Percentiles rank a stretch among this genome's conserved stretches.
phyloP scores from a whole-genome alignment of 2,113 vertebrate genomes.

The Antechinus flavipes region DNA sequence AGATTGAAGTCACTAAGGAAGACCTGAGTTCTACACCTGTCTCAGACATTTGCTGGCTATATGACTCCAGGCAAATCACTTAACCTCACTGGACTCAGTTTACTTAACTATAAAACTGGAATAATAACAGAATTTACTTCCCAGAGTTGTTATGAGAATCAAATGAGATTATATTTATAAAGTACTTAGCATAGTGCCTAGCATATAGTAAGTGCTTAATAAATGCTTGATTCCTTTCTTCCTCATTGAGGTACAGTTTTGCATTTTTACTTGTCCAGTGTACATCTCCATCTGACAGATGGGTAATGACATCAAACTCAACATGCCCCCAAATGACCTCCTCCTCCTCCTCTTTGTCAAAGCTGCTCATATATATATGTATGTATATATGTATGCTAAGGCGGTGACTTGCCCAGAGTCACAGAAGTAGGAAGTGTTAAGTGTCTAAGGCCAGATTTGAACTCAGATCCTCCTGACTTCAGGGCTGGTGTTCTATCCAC shows the following conservation, averaged over 20 bases:
- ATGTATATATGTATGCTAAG: too few relatives aligned
- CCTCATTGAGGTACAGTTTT: background rate
- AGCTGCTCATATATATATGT: background rate
- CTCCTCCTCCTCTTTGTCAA: background rate
- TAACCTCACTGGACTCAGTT: background rate
- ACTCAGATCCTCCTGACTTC: too few relatives aligned
- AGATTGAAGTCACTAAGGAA: background rate
- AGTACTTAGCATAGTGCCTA: background rate
- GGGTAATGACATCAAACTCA: background rate
- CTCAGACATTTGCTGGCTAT: background rate
- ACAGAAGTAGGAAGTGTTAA: too few relatives aligned
- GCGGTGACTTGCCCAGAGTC: too few relatives aligned
- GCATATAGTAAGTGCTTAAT: background rate
- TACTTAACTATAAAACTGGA: background rate
- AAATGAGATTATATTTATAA: background rate
- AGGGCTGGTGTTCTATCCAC: too few relatives aligned
- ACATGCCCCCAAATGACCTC: background rate
- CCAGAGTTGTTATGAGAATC: background rate
- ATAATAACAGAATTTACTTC: background rate
- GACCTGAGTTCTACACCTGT: background rate
- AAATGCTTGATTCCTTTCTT: background rate
- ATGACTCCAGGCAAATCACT: background rate
- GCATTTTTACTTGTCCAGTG: background rate
- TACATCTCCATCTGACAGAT: background rate
- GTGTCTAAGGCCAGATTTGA: too few relatives aligned